A percentile compares a stretch with the other conserved stretches of the same genome.
These are phyloP conservation scores for Rachycentron canadum DNA, from an alignment of 2,797 vertebrate species.

Conservation along the genomic window DNA sequence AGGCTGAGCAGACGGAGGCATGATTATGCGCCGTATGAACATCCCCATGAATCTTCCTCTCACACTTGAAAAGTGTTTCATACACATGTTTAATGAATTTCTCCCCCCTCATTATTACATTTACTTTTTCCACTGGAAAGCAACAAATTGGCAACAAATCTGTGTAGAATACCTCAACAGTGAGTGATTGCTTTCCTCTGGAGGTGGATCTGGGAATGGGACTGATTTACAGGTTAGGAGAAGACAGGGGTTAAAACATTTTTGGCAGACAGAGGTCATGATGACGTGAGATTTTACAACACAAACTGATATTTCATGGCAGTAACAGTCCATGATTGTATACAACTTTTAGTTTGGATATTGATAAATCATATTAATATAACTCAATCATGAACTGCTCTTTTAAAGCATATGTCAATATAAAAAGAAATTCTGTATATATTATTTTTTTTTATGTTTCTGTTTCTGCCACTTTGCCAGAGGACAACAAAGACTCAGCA, in stretches of 20 bases:
- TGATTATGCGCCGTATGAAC: conserved; percentile 84
- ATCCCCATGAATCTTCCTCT: conserved; percentile 79
- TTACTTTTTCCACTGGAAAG: conserved; percentile 74
- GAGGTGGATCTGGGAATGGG: conserved; percentile 36
- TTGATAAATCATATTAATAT: conserved; percentile 6
- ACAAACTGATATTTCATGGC: conserved; percentile 11
- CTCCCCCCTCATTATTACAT: conserved; percentile 78
- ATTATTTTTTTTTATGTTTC: conserved; percentile 1
- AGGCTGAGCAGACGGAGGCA: conserved; percentile 83
- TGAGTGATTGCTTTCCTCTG: conserved; percentile 50
- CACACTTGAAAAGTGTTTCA: conserved; percentile 79
- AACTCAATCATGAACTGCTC: conserved; percentile 13
- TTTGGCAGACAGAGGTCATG: conserved; percentile 32
- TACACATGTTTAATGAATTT: conserved; percentile 80
- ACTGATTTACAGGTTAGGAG: conserved; percentile 43
- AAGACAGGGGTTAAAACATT: conserved; percentile 40
- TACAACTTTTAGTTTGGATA: conserved; percentile 19
- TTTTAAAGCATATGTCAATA: background rate
- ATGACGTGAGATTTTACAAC: conserved; percentile 35
- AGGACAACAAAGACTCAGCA: background rate
- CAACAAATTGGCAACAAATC: conserved; percentile 80
- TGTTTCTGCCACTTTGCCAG: background rate
- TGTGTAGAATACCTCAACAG: conserved; percentile 62
- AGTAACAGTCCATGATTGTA: conserved; percentile 12
- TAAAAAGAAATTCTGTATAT: background rate